phyloP scores from a whole-genome alignment of 2,888 invertebrate genomes.

The Drosophila quinaria region DNA sequence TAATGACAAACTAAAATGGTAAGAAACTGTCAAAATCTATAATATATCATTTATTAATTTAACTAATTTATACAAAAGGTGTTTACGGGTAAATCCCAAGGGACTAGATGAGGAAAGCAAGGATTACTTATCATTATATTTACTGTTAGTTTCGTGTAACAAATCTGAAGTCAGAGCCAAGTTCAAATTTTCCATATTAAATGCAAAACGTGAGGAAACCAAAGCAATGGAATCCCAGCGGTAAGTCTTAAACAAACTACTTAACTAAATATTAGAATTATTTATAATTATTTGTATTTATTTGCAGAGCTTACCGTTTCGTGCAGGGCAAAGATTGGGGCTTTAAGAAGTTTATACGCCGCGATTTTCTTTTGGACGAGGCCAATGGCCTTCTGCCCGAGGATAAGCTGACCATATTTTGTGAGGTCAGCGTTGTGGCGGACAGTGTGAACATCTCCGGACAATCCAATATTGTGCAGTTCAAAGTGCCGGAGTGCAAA shows the following conservation, averaged over 20 bases:
- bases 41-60: neutral
- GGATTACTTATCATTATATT: slow-evolving; percentile 99
- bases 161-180: slow-evolving; percentile 99
- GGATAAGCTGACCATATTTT: slow-evolving; percentile 99
- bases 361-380: slow-evolving; percentile 99
- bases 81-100: slow-evolving; percentile 99
- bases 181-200: slow-evolving; percentile 99
- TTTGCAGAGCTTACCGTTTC: slow-evolving; percentile 96
- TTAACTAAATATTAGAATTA: neutral
- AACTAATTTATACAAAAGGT: slow-evolving; percentile 87
- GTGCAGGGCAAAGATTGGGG: slow-evolving; percentile 99
- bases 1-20: slow-evolving; percentile 99
- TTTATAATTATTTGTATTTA: neutral
- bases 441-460: slow-evolving; percentile 99
- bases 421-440: slow-evolving; percentile 99
- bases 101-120: slow-evolving; percentile 99
- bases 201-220: slow-evolving; percentile 99
- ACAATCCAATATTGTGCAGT: slow-evolving; percentile 98
- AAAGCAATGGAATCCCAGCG: slow-evolving; percentile 98
- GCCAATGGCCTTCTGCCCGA: slow-evolving; percentile 99
- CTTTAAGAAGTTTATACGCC: slow-evolving; percentile 99
- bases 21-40: slow-evolving; percentile 56
- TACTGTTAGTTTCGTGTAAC: slow-evolving; percentile 99
- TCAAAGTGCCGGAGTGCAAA: slow-evolving; percentile 98
- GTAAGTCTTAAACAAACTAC: slow-evolving; percentile 56